phyloP scores from a whole-genome alignment of 2,888 invertebrate species.

The Chaetoderma sp. region DNA sequence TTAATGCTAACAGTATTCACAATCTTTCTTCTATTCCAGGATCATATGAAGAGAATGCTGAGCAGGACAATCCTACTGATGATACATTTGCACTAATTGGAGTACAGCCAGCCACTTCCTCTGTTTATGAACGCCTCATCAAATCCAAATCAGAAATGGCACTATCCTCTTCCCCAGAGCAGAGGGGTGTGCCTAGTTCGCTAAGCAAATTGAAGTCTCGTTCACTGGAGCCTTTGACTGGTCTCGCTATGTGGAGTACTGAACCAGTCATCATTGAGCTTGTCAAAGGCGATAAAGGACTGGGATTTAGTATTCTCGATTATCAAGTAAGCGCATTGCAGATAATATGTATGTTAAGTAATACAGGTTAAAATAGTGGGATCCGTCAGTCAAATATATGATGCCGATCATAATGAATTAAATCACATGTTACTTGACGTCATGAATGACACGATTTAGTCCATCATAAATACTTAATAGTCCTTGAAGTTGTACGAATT shows the following conservation, averaged over 20 bases:
- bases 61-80: too few species aligned
- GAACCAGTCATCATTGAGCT: slow-evolving; percentile 97
- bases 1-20: too few species aligned
- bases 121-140: slow-evolving; percentile 77
- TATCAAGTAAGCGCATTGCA: slow-evolving; percentile 69
- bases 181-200: slow-evolving; percentile 40
- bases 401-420: too few species aligned
- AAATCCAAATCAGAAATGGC: slow-evolving; percentile 96
- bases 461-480: too few species aligned
- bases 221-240: slow-evolving; percentile 96
- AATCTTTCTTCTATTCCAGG: too few species aligned
- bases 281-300: slow-evolving; percentile 94
- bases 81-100: slow-evolving; percentile 28
- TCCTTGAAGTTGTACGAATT: too few species aligned
- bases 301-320: slow-evolving; percentile 97
- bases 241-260: slow-evolving; percentile 98
- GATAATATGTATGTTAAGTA: too few species aligned
- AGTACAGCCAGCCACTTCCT: slow-evolving; percentile 38
- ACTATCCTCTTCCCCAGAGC: slow-evolving; percentile 68
- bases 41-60: too few species aligned
- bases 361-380: too few species aligned
- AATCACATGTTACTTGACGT: too few species aligned
- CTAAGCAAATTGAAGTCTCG: slow-evolving; percentile 70
- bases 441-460: too few species aligned
- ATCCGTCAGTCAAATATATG: too few species aligned